A percentile compares a stretch with the other conserved stretches of the same genome.
Conservation (phyloP, 2,113 vertebrate species). For the Bubo scandiacus region DNA sequence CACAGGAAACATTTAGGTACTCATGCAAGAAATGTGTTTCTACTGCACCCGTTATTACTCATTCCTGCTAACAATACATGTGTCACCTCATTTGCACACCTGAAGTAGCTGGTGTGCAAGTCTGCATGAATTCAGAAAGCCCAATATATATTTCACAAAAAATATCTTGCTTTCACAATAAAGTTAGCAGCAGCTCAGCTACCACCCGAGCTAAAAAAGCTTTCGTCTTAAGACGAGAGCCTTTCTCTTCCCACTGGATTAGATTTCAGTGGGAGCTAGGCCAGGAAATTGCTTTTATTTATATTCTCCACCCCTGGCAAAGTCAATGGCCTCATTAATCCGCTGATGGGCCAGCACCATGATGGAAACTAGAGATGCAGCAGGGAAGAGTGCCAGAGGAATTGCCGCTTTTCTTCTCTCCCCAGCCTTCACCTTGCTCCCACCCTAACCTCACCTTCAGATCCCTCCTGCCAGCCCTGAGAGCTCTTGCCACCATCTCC, state of each 20-base stretch:
- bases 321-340: constrained; percentile 69
- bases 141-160: background rate
- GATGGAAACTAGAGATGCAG: constrained; percentile 58
- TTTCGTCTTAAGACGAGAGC: background rate
- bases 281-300: constrained; percentile 71
- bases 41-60: background rate
- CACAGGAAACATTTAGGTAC: background rate
- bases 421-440: constrained; percentile 24
- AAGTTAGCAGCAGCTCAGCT: constrained; percentile 11
- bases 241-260: constrained; percentile 61
- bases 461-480: background rate
- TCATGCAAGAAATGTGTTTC: background rate
- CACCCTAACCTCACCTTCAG: constrained; percentile 31
- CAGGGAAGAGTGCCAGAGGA: constrained; percentile 31
- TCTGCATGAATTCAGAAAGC: background rate
- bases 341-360: constrained; percentile 53
- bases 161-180: background rate
- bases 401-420: constrained; percentile 10
- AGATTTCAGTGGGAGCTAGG: constrained; percentile 60
- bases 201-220: constrained; percentile 7
- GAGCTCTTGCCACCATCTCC: background rate
- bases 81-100: background rate
- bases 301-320: constrained; percentile 68
- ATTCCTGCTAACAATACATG: background rate
- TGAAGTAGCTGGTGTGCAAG: background rate